Evolutionary conservation across 2,113 vertebrate genomes (phyloP).

Genomic region (Pristiophorus japonicus): DNA sequence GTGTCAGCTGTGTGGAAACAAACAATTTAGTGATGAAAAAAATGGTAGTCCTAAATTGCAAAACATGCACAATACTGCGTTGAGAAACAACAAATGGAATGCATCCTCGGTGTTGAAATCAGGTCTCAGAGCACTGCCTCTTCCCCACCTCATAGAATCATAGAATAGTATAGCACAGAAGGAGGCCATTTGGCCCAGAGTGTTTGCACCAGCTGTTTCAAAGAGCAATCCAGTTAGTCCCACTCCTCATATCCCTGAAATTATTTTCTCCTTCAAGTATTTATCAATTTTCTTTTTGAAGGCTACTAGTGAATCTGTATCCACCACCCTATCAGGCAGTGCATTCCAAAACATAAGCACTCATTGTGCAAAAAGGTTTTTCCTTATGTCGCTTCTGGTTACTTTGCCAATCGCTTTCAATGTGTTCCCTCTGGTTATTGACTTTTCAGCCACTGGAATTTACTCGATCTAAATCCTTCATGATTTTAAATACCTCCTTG

Average conservation of each 20-base stretch:
- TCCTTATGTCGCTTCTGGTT: not conserved
- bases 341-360: not conserved
- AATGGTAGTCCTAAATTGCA: not conserved
- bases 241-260: too few relatives aligned
- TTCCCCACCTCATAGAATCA: not conserved
- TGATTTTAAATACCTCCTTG: not conserved
- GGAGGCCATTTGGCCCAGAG: too few relatives aligned
- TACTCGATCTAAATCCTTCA: not conserved
- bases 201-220: too few relatives aligned
- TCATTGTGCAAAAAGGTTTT: not conserved
- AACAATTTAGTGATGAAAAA: not conserved
- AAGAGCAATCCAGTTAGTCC: too few relatives aligned
- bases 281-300: not conserved
- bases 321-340: not conserved
- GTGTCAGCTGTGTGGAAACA: not conserved
- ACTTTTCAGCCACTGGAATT: not conserved
- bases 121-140: not conserved
- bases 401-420: not conserved
- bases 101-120: not conserved
- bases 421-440: not conserved
- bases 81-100: not conserved
- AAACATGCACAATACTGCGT: not conserved
- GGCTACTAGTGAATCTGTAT: not conserved
- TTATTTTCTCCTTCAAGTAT: not conserved
- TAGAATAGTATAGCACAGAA: not conserved